These are phyloP conservation scores for Lacanobia oleracea DNA, from an alignment of 2,888 invertebrate genomes.

Conservation along the genomic window DNA sequence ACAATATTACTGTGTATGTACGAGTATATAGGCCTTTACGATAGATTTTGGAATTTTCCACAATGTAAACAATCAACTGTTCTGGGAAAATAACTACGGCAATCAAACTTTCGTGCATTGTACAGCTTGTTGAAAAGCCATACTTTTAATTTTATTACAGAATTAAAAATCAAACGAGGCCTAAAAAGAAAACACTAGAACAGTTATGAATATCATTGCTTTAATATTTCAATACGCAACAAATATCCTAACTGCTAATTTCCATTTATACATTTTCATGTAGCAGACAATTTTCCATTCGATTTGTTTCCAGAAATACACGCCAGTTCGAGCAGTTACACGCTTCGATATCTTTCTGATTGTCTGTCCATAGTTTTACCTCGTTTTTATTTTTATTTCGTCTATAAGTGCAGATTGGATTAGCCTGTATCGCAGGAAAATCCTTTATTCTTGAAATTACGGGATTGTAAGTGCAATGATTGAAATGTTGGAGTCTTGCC, in stretches of 20 bases:
- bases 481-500: slow-evolving; percentile 52
- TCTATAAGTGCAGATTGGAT: slow-evolving; percentile 64
- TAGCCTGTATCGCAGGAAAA: slow-evolving; percentile 49
- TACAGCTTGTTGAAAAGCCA: neutral
- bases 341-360: slow-evolving; percentile 63
- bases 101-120: slow-evolving; percentile 5
- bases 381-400: slow-evolving; percentile 59
- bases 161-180: neutral
- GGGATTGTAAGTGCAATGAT: slow-evolving; percentile 41
- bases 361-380: slow-evolving; percentile 61
- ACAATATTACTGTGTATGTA: too few relatives aligned
- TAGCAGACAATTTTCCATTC: slow-evolving; percentile 60
- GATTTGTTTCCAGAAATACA: slow-evolving; percentile 58
- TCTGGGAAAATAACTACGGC: neutral
- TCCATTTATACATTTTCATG: slow-evolving; percentile 40
- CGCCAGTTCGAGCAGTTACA: slow-evolving; percentile 60
- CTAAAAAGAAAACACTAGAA: neutral
- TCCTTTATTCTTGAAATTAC: slow-evolving; percentile 49
- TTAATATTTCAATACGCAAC: neutral
- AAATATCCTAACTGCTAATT: slow-evolving; percentile 29
- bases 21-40: neutral
- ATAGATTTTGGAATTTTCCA: neutral
- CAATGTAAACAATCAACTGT: slow-evolving; percentile 21
- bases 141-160: too few relatives aligned
- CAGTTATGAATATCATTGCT: neutral